Base-by-base conservation (phyloP, 2,888 invertebrate genomes). In the Altica lythri region DNA sequence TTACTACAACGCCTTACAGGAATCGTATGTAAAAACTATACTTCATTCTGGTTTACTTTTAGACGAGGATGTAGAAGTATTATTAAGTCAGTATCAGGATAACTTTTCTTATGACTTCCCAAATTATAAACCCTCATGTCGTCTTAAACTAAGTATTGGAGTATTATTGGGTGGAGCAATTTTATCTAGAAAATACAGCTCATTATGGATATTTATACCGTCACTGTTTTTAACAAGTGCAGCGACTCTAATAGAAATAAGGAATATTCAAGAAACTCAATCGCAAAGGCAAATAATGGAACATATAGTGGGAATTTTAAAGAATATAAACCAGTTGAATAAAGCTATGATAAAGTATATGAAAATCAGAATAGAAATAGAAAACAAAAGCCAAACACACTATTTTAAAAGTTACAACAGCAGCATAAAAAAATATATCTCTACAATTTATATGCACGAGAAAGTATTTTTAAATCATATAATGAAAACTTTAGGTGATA, bases 31-130 rank as follows among this genome's bases (percentile, higher is more conserved):
- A 13, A 63, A 50, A 38, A 59, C 57, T 13, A 65, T 68, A 16
- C 51, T 67, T 17, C 59, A 65, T 49, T 68, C 67, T 1, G 63
- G 62, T 16, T 52, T 66, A 19, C 51, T 68, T 4, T 46, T 68
- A 19, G 68, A 68, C 32, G 68, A 68, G 54, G 68, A 68, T 49
- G 57, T 66, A 43, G 65, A 68, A 48, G 63, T 61, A 22, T 48
- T 67, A 8, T 40, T 67, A 16, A 57, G 49, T 16, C 37, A 55
- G 4, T 53, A 53, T 13, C 53, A 55, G 37, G 57, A 55, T 32
- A 51, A 59, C 48, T 46, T 48, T 22, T 38, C 25, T 12, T 38
- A 49, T 13, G 18, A 30, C 17, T 49, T 49, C 49, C 53, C 48
- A 12, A 35, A 4, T 5, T 51, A 57, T 14, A 56, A 30, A 37